Conservation (phyloP, 2,113 vertebrate genomes). For the Pithys albifrons region DNA sequence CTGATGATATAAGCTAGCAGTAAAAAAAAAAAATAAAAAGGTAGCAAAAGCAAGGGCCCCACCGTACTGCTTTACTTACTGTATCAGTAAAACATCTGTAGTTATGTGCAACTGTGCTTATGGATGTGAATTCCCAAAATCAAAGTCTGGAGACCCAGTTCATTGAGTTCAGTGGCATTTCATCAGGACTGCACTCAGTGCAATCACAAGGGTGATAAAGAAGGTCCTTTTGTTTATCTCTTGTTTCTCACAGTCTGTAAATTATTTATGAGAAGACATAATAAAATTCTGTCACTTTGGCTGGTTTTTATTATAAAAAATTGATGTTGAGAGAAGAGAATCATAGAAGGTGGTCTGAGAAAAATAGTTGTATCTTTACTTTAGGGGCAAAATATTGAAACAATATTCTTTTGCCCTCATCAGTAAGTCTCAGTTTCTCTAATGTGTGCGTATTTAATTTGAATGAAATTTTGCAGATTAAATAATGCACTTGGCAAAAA, state of each 20-base stretch:
- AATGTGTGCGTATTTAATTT: neutral
- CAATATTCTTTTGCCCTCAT: neutral
- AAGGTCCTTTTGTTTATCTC: neutral
- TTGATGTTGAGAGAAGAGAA: neutral
- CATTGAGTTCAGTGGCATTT: neutral
- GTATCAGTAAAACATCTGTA: neutral
- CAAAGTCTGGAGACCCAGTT: neutral
- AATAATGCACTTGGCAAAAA: neutral
- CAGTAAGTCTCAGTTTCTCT: neutral
- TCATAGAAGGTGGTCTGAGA: neutral
- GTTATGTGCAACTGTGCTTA: neutral
- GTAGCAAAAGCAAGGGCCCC: neutral
- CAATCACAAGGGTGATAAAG: neutral
- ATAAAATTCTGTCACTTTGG: neutral
- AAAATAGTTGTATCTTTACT: neutral
- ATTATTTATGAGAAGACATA: constrained; percentile 1
- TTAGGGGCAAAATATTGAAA: constrained; percentile 6
- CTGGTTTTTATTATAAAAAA: neutral
- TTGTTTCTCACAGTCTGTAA: neutral
- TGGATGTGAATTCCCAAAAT: neutral
- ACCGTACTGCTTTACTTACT: neutral
- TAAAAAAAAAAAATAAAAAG: neutral
- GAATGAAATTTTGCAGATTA: neutral
- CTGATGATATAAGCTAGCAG: neutral
- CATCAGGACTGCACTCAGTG: neutral